These are phyloP conservation scores for Synanthedon andrenaeformis DNA, from an alignment of 2,888 invertebrate species.

Conservation along the genomic window DNA sequence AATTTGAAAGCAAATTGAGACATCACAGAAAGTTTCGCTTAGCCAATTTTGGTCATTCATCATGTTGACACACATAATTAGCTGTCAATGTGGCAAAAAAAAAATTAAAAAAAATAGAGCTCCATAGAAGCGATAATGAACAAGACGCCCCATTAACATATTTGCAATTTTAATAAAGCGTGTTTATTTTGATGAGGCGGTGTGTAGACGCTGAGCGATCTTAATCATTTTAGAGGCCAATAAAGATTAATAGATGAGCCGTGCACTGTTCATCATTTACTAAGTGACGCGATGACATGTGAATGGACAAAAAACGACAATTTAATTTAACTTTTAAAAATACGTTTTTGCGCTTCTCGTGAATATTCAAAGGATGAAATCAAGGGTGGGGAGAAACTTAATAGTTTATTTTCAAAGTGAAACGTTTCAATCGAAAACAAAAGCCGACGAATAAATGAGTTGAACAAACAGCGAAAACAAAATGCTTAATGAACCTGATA, in stretches of 20 bases:
- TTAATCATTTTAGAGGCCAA: slow-evolving; percentile 19
- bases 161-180: slow-evolving; percentile 20
- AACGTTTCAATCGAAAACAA: too few relatives aligned
- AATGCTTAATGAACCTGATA: too few relatives aligned
- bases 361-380: not conserved
- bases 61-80: not conserved
- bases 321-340: slow-evolving; percentile 1
- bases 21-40: not conserved
- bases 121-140: slow-evolving; percentile 3
- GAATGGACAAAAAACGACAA: slow-evolving; percentile 3
- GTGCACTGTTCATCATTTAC: slow-evolving; percentile 1
- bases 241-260: slow-evolving; percentile 20
- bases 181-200: slow-evolving; percentile 23
- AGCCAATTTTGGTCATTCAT: not conserved
- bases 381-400: too few relatives aligned
- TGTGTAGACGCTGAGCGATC: slow-evolving; percentile 16
- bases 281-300: slow-evolving; percentile 3
- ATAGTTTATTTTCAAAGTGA: too few relatives aligned
- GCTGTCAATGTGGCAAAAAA: slow-evolving; percentile 5
- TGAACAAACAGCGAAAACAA: too few relatives aligned
- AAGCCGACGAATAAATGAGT: not conserved
- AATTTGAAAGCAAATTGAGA: not conserved
- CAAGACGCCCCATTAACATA: slow-evolving; percentile 30
- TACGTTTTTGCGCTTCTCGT: too few relatives aligned
- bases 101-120: slow-evolving; percentile 10